phyloP scores from a whole-genome alignment of 2,888 invertebrate genomes.

The Diadromus collaris region DNA sequence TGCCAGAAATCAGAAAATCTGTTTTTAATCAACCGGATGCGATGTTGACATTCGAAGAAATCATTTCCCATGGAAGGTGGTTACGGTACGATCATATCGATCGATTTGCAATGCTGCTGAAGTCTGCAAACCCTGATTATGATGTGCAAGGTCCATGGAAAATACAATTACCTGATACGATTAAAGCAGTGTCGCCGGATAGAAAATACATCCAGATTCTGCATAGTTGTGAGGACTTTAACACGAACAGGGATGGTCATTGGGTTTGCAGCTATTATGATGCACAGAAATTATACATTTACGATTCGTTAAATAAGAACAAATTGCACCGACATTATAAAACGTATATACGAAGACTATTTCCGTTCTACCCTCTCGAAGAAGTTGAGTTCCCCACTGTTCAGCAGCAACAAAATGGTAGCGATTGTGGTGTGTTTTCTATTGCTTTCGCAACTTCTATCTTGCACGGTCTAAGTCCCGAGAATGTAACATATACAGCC shows the following conservation, averaged over 20 bases:
- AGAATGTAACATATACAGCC: conserved; percentile 19
- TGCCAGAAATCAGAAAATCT: too few relatives aligned
- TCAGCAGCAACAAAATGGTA: conserved; percentile 46
- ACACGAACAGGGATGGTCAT: conserved; percentile 37
- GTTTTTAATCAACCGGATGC: too few relatives aligned
- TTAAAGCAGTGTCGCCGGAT: conserved; percentile 14
- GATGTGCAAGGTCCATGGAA: conserved; percentile 17
- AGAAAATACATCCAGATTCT: conserved; percentile 38
- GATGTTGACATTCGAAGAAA: conserved; percentile 12
- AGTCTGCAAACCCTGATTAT: conserved; percentile 21
- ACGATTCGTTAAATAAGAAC: conserved; percentile 52
- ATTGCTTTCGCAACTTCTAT: conserved; percentile 32
- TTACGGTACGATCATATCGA: conserved; percentile 31
- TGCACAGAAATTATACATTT: conserved; percentile 25
- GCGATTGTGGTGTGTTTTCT: conserved; percentile 47
- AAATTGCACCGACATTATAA: conserved; percentile 34
- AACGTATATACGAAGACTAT: conserved; percentile 34
- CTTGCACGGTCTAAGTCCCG: conserved; percentile 10
- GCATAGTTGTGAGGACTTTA: conserved; percentile 37
- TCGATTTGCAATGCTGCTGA: conserved; percentile 27
- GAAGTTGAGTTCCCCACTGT: conserved; percentile 32
- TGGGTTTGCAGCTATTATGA: conserved; percentile 52
- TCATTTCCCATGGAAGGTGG: conserved; percentile 24
- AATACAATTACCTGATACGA: conserved; percentile 30
- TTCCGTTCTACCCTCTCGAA: conserved; percentile 33